Evolutionary conservation across 2,797 vertebrate species (phyloP).

Genomic region (Syngnathus rostellatus): DNA sequence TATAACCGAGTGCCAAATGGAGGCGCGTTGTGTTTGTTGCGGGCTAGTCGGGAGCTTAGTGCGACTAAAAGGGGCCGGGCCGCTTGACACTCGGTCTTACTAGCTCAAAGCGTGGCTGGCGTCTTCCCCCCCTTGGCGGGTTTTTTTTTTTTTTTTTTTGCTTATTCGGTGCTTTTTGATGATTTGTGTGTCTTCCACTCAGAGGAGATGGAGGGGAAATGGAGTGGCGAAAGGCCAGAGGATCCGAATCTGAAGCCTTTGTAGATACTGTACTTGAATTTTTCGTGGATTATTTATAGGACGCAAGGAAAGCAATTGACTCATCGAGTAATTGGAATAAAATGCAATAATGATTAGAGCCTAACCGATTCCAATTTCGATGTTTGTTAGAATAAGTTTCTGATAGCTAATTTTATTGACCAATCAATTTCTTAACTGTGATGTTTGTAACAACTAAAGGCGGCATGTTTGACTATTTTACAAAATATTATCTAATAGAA

Average conservation of each 20-base stretch:
- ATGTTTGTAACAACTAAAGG: too few species aligned
- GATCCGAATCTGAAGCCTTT: not conserved
- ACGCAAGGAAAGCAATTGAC: not conserved
- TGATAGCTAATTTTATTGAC: too few species aligned
- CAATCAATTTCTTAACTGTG: too few species aligned
- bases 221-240: not conserved
- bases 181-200: not conserved
- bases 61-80: constrained; percentile 35
- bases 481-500: too few species aligned
- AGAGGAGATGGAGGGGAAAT: not conserved
- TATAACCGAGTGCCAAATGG: constrained; percentile 44
- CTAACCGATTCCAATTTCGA: too few species aligned
- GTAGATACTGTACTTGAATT: not conserved
- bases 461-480: too few species aligned
- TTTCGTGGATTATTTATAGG: not conserved
- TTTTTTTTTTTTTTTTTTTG: constrained; percentile 25
- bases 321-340: not conserved
- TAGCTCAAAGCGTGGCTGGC: constrained; percentile 33
- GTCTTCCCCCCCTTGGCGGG: constrained; percentile 18
- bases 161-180: constrained; percentile 22
- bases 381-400: too few species aligned
- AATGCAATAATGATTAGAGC: not conserved
- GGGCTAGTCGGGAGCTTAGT: constrained; percentile 42
- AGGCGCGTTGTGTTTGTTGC: constrained; percentile 16
- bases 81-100: constrained; percentile 43